Conservation (phyloP, 92 coral and sea anemone species). For the Porites rus region DNA sequence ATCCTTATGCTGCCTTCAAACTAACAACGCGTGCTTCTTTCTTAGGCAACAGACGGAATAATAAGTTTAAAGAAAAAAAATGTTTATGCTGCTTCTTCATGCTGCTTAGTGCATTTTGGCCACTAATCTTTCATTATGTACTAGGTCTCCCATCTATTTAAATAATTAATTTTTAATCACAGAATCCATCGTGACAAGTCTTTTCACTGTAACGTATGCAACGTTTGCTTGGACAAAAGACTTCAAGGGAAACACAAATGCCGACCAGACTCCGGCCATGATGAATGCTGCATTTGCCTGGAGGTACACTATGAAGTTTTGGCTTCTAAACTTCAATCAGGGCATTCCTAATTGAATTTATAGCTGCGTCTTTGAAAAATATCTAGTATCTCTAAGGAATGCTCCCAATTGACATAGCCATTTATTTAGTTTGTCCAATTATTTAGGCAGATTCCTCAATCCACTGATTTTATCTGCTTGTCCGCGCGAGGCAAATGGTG, state of each 20-base stretch:
- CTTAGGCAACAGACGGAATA: too few relatives aligned
- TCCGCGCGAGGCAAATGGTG: too few relatives aligned
- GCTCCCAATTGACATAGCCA: neutral
- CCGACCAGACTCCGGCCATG: constrained; percentile 91
- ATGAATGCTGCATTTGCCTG: constrained; percentile 90
- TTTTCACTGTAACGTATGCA: constrained; percentile 90
- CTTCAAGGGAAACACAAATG: constrained; percentile 88
- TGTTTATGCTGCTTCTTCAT: too few relatives aligned
- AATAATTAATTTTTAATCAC: neutral
- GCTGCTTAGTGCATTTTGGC: too few relatives aligned
- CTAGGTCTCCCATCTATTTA: too few relatives aligned
- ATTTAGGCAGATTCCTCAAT: too few relatives aligned
- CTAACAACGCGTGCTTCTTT: too few relatives aligned
- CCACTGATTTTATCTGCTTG: too few relatives aligned
- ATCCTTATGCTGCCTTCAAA: too few relatives aligned
- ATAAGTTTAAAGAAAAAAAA: too few relatives aligned
- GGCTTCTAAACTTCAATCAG: neutral
- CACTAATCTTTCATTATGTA: too few relatives aligned
- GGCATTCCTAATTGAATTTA: neutral
- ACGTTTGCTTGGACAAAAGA: constrained; percentile 85
- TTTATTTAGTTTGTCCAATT: too few relatives aligned
- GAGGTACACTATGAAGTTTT: constrained; percentile 59
- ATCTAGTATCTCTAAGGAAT: neutral
- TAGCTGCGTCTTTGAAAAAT: neutral
- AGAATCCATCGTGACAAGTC: constrained; percentile 85